A percentile compares a stretch with the other conserved stretches of the same genome.
These are phyloP conservation scores for Sander lucioperca DNA, from an alignment of 2,113 vertebrate species.

Conservation along the genomic window DNA sequence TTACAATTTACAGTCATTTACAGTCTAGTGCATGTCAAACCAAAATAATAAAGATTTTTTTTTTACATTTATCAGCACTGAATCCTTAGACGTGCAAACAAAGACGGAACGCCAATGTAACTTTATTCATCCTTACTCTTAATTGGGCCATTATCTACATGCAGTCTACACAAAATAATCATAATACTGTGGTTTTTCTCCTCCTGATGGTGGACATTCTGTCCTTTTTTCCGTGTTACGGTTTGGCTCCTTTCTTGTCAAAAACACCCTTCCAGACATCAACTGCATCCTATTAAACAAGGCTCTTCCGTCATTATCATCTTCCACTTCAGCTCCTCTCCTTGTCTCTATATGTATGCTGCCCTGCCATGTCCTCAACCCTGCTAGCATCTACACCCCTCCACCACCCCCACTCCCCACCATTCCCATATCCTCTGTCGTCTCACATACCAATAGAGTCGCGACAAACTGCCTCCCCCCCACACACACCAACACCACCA, in stretches of 20 bases:
- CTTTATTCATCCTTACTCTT: background rate
- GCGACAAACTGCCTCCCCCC: conserved; percentile 14
- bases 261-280: conserved; percentile 20
- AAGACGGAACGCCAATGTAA: conserved; percentile 26
- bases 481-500: background rate
- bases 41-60: background rate
- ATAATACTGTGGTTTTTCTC: background rate
- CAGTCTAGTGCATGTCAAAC: background rate
- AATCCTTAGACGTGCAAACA: conserved; percentile 17
- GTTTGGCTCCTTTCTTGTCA: conserved; percentile 3
- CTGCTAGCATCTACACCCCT: conserved; percentile 50
- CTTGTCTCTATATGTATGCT: conserved; percentile 31
- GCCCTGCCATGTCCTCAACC: conserved; percentile 57
- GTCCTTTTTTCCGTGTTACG: background rate
- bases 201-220: background rate
- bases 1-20: background rate
- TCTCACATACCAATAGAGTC: conserved; percentile 75
- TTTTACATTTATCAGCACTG: background rate
- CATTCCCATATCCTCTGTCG: conserved; percentile 53
- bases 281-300: conserved; percentile 10
- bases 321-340: conserved; percentile 18
- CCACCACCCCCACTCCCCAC: conserved; percentile 2
- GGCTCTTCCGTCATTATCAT: conserved; percentile 19
- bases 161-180: background rate
- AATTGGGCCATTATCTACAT: conserved; percentile 38